phyloP scores from a whole-genome alignment of 2,113 vertebrate species.

The Notothenia rossii region DNA sequence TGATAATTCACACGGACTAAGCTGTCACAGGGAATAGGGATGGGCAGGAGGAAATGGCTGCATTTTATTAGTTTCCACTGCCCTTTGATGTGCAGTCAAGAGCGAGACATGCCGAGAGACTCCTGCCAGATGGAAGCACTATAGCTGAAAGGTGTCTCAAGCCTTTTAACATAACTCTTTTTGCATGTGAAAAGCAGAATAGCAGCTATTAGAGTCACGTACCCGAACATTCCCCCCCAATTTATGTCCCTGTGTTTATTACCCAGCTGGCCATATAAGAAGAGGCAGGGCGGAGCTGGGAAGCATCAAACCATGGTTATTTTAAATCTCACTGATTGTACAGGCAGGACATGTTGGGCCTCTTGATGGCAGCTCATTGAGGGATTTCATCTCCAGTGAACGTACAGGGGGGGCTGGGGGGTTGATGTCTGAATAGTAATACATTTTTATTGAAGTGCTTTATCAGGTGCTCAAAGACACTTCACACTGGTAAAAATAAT shows the following conservation, averaged over 20 bases:
- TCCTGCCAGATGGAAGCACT: constrained; percentile 74
- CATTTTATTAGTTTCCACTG: constrained; percentile 74
- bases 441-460: no score
- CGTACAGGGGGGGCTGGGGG: background rate
- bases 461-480: no score
- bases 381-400: background rate
- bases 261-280: constrained; percentile 22
- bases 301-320: constrained; percentile 6
- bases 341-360: background rate
- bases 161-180: constrained; percentile 69
- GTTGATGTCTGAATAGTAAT: no score
- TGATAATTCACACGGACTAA: constrained; percentile 82
- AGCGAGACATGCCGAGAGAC: constrained; percentile 66
- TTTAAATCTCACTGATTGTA: constrained; percentile 9
- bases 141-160: constrained; percentile 69
- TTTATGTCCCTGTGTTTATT: constrained; percentile 62
- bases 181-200: constrained; percentile 58
- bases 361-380: background rate
- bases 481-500: no score
- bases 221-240: constrained; percentile 56
- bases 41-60: constrained; percentile 72
- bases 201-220: constrained; percentile 56
- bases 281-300: constrained; percentile 13
- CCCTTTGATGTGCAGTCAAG: constrained; percentile 79
- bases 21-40: constrained; percentile 76